Conservation (phyloP, 2,797 vertebrate species). For the Typhlichthys subterraneus region DNA sequence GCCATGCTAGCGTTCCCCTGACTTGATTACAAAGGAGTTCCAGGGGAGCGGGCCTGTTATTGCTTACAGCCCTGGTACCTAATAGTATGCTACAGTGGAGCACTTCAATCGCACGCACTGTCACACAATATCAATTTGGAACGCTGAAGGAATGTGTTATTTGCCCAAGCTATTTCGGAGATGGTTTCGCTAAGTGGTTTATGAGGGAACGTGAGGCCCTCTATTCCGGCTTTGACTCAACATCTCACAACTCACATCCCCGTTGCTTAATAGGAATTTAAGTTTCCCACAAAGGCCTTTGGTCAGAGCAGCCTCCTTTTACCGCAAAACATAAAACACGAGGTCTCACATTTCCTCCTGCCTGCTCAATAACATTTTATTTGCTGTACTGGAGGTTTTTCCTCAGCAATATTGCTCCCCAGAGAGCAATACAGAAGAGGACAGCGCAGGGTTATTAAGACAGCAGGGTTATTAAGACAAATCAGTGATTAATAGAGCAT, state of each 20-base stretch:
- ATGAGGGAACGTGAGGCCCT: conserved; percentile 38
- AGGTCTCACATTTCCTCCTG: conserved; percentile 58
- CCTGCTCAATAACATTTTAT: conserved; percentile 60
- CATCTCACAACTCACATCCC: conserved; percentile 36
- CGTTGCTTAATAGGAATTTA: conserved; percentile 64
- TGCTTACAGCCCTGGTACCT: conserved; percentile 60
- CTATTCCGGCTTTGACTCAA: conserved; percentile 29
- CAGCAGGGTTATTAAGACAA: conserved; percentile 29
- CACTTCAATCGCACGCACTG: conserved; percentile 56
- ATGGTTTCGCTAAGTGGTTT: conserved; percentile 49
- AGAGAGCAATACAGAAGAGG: conserved; percentile 32
- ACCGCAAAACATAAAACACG: conserved; percentile 63
- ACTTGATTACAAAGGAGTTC: conserved; percentile 73
- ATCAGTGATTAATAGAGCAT: conserved; percentile 50
- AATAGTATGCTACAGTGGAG: conserved; percentile 53
- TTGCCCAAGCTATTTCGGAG: conserved; percentile 42
- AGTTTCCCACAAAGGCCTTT: conserved; percentile 61
- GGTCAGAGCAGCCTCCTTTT: conserved; percentile 53
- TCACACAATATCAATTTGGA: conserved; percentile 67
- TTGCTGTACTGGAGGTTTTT: conserved; percentile 46
- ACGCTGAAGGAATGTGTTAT: conserved; percentile 56
- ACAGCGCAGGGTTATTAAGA: conserved; percentile 22
- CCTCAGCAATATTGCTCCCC: conserved; percentile 37
- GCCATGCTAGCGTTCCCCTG: conserved; percentile 62
- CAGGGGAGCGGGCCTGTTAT: conserved; percentile 62